These are phyloP conservation scores for Hystrix cristata DNA, from an alignment of 2,113 vertebrate genomes.

Conservation along the genomic window DNA sequence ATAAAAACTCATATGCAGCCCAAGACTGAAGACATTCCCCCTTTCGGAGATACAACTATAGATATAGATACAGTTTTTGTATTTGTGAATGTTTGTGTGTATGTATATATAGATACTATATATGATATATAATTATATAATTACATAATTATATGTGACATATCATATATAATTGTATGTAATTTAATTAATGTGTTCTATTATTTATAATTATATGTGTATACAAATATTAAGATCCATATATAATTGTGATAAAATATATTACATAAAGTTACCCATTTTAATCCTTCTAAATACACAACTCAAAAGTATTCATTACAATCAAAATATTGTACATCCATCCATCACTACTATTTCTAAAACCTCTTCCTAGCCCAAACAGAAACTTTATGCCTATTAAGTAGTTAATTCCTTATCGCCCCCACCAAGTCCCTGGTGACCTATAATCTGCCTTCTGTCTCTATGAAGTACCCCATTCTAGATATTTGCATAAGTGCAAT, in stretches of 20 bases:
- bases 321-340: not conserved
- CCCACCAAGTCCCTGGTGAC: too few relatives aligned
- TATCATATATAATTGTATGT: not conserved
- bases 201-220: not conserved
- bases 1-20: not conserved
- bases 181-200: not conserved
- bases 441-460: not conserved
- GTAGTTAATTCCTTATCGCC: fast-evolving
- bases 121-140: not conserved
- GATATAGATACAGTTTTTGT: not conserved
- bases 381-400: not conserved
- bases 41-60: not conserved
- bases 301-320: not conserved
- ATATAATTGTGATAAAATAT: not conserved
- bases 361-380: not conserved
- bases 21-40: not conserved
- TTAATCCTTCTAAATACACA: not conserved
- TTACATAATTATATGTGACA: not conserved
- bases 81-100: not conserved
- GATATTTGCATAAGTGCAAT: not conserved
- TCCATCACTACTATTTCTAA: not conserved
- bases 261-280: not conserved
- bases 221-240: not conserved
- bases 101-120: not conserved
- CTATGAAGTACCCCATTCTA: not conserved